Percentiles rank a stretch among this genome's conserved stretches.
These are phyloP conservation scores for Lycophotia porphyrea DNA, from an alignment of 2,888 invertebrate species.

Conservation along the genomic window DNA sequence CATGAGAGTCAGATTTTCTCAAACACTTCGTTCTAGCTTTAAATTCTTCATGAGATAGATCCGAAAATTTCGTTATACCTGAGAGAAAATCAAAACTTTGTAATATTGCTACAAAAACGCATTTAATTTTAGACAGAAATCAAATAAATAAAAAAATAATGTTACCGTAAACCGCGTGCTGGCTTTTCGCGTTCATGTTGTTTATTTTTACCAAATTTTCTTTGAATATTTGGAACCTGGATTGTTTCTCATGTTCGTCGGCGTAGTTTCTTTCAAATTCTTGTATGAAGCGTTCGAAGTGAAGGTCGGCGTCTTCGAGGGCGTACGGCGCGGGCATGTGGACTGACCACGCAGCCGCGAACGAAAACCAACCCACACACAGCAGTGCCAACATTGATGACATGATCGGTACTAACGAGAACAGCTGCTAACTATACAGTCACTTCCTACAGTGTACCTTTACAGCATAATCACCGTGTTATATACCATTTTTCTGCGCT, in stretches of 20 bases:
- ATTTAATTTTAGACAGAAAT: no score
- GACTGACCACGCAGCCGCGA: constrained; percentile 2
- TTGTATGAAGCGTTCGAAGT: constrained; percentile 50
- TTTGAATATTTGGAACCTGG: constrained; percentile 52
- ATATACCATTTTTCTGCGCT: constrained; percentile 5
- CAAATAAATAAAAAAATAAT: not conserved
- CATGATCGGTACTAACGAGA: constrained; percentile 8
- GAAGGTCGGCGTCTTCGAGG: constrained; percentile 35
- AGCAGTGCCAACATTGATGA: constrained; percentile 22
- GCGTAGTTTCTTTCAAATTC: constrained; percentile 33
- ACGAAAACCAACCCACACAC: constrained; percentile 8
- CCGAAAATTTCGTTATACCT: constrained; percentile 54
- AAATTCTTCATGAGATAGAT: constrained; percentile 41
- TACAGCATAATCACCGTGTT: not conserved
- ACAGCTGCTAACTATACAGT: not conserved
- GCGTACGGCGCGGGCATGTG: not conserved
- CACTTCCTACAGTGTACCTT: not conserved
- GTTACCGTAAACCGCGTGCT: constrained; percentile 45
- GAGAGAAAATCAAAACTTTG: not conserved
- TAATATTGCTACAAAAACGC: no score
- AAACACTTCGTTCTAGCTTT: no score
- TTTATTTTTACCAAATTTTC: no score
- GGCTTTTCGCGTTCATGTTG: constrained; percentile 15
- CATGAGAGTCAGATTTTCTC: no score
- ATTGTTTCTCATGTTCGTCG: constrained; percentile 39